A percentile compares a stretch with the other conserved stretches of the same genome.
phyloP scores from a whole-genome alignment of 2,888 invertebrate species.

The Drosophila atripex region DNA sequence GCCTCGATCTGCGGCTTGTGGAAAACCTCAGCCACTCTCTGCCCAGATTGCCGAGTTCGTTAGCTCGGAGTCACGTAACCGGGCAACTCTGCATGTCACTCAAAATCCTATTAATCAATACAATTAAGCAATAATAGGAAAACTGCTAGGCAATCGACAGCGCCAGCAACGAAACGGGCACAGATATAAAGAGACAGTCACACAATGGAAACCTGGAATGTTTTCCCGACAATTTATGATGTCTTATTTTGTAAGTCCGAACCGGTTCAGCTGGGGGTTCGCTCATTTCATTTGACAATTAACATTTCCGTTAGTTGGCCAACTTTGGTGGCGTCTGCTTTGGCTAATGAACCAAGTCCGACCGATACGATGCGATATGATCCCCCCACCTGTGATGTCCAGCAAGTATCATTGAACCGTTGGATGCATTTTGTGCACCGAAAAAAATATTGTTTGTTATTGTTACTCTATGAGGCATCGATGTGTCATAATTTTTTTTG shows the following conservation, averaged over 20 bases:
- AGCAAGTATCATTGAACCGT: slow-evolving; percentile 65
- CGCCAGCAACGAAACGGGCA: slow-evolving; percentile 14
- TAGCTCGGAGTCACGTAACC: slow-evolving; percentile 66
- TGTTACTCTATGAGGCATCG: not conserved
- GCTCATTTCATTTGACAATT: slow-evolving; percentile 75
- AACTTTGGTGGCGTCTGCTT: slow-evolving; percentile 76
- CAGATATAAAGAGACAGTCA: slow-evolving; percentile 11
- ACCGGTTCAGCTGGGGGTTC: slow-evolving; percentile 57
- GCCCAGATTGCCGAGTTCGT: slow-evolving; percentile 55
- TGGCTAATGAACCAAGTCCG: slow-evolving; percentile 68
- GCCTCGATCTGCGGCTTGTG: slow-evolving; percentile 15
- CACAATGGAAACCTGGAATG: slow-evolving; percentile 55
- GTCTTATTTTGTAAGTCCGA: slow-evolving; percentile 72
- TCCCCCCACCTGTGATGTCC: slow-evolving; percentile 11
- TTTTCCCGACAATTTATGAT: slow-evolving; percentile 73
- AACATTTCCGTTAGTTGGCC: slow-evolving; percentile 80
- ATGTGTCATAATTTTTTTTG: not conserved
- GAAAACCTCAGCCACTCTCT: slow-evolving; percentile 13
- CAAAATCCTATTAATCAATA: slow-evolving; percentile 74
- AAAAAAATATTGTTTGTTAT: too few relatives aligned
- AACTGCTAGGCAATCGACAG: slow-evolving; percentile 67
- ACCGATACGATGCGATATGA: slow-evolving; percentile 10
- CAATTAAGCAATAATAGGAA: slow-evolving; percentile 75
- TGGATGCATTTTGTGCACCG: slow-evolving; percentile 21
- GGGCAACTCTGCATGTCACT: slow-evolving; percentile 61